Conservation (phyloP, 2,113 vertebrate genomes). For the Pica pica region DNA sequence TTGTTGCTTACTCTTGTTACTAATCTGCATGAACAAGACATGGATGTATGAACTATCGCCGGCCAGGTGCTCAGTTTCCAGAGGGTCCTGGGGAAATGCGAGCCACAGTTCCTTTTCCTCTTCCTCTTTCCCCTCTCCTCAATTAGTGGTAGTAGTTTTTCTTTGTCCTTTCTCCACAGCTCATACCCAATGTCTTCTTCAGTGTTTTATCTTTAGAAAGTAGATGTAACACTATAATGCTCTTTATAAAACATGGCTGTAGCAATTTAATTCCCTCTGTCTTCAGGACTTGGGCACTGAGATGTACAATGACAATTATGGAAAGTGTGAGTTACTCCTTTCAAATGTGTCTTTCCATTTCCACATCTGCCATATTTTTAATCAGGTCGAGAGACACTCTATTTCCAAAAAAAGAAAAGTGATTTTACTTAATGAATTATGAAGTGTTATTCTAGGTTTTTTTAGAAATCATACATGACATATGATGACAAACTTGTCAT, state of each 20-base stretch:
- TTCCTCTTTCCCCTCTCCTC: not conserved
- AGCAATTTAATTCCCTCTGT: not conserved
- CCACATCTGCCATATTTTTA: not conserved
- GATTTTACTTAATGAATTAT: constrained; percentile 3
- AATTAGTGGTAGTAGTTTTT: not conserved
- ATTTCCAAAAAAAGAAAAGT: not conserved
- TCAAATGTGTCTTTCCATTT: not conserved
- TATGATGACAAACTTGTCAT: not conserved
- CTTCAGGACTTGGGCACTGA: not conserved
- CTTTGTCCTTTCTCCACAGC: not conserved
- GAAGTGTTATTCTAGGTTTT: not conserved
- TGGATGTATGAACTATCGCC: not conserved
- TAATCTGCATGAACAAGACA: not conserved
- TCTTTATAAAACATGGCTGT: not conserved
- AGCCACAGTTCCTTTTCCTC: not conserved
- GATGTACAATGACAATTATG: not conserved
- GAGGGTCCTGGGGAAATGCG: not conserved
- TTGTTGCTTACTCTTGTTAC: not conserved
- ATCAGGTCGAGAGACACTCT: not conserved
- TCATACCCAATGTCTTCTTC: not conserved
- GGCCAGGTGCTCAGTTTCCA: not conserved
- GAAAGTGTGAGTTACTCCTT: not conserved
- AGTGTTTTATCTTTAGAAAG: not conserved
- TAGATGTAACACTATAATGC: not conserved
- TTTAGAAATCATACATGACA: not conserved